Percentiles rank a stretch among this genome's conserved stretches.
These are phyloP conservation scores for Galeopterus variegatus DNA, from an alignment of 2,113 vertebrate genomes.

Conservation along the genomic window DNA sequence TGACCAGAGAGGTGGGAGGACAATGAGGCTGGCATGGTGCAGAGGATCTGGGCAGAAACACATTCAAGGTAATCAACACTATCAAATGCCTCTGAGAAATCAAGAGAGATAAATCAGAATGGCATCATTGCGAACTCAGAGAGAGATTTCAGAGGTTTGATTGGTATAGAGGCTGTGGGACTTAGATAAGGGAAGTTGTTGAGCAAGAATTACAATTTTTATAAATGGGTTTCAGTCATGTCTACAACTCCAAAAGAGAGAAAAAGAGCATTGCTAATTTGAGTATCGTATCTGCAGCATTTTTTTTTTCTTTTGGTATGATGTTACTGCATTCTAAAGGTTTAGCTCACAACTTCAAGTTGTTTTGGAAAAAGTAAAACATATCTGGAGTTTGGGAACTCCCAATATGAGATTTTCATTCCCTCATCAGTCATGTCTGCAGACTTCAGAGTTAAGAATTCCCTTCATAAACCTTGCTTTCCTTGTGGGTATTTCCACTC, in stretches of 20 bases:
- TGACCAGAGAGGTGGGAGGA: background rate
- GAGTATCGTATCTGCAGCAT: background rate
- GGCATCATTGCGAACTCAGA: background rate
- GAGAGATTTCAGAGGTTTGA: background rate
- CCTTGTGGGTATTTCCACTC: background rate
- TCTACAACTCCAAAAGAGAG: background rate
- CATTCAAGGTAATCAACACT: background rate
- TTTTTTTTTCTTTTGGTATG: background rate
- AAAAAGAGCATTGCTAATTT: background rate
- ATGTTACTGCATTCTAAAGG: background rate
- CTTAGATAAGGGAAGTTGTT: background rate
- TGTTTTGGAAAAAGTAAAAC: background rate
- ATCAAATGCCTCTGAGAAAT: background rate
- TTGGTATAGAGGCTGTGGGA: background rate
- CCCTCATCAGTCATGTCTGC: conserved; percentile 17
- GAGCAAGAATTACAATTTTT: background rate
- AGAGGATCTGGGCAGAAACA: background rate
- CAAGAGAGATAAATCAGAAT: background rate
- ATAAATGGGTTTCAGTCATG: background rate
- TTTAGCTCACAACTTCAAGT: conserved; percentile 41
- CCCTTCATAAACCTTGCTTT: background rate
- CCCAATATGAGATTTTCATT: conserved; percentile 56
- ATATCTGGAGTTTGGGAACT: background rate
- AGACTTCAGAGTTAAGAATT: conserved; percentile 35
- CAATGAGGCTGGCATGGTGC: background rate